phyloP scores from a whole-genome alignment of 1,140 invertebrate species.

The Listronotus bonariensis region DNA sequence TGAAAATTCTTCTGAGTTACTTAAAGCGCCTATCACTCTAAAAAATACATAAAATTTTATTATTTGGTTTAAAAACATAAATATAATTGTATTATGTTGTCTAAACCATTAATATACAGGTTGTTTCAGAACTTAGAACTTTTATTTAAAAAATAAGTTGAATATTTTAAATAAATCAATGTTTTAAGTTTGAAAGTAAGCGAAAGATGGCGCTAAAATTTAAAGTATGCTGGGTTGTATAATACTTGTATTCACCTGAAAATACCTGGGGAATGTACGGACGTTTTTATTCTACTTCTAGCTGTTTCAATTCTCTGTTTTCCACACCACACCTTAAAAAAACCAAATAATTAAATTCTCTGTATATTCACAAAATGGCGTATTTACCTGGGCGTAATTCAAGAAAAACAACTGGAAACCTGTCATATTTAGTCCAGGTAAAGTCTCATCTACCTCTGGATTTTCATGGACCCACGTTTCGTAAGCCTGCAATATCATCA shows the following conservation, averaged over 20 bases:
- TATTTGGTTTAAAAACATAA: too few species aligned
- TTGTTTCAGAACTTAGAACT: too few species aligned
- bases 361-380: neutral
- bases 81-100: too few species aligned
- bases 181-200: neutral
- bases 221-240: too few species aligned
- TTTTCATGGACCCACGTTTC: constrained; percentile 63
- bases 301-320: constrained; percentile 83
- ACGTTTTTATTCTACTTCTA: constrained; percentile 74
- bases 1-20: constrained; percentile 80
- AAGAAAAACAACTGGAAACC: constrained; percentile 80
- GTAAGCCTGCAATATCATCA: constrained; percentile 61
- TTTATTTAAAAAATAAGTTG: too few species aligned
- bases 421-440: constrained; percentile 75
- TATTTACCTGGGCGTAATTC: constrained; percentile 73
- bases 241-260: constrained; percentile 57
- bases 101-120: too few species aligned
- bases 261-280: constrained; percentile 83
- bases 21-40: constrained; percentile 77
- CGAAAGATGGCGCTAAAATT: neutral
- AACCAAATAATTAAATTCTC: constrained; percentile 48
- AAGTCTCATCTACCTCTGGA: constrained; percentile 60
- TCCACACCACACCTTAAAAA: constrained; percentile 70
- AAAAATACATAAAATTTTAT: constrained; percentile 13
- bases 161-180: neutral